Evolutionary conservation across 2,888 invertebrate genomes (phyloP).

Genomic region (Onthophagus sagittarius): DNA sequence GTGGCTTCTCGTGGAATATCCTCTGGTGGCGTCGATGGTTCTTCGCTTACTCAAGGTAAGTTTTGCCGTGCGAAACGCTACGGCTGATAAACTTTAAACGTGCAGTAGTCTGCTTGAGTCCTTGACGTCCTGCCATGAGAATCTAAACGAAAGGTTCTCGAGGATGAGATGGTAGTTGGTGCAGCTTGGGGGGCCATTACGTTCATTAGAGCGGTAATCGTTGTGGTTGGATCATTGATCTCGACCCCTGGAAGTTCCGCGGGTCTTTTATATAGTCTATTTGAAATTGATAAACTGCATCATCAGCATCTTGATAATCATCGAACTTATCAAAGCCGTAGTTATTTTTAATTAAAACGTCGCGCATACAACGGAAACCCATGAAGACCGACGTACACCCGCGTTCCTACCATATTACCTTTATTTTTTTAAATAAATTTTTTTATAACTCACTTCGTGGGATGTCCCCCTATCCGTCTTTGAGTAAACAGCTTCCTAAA

Average conservation of each 20-base stretch:
- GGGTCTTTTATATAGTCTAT: conserved; percentile 71
- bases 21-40: too few relatives aligned
- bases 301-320: conserved; percentile 96
- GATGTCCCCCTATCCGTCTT: conserved; percentile 53
- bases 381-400: conserved; percentile 81
- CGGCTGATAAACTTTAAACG: too few relatives aligned
- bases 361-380: conserved; percentile 73
- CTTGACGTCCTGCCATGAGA: conserved; percentile 99
- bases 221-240: conserved; percentile 49
- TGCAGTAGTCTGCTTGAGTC: too few relatives aligned
- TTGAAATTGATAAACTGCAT: conserved; percentile 97
- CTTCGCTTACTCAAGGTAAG: too few relatives aligned
- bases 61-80: too few relatives aligned
- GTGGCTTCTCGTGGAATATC: too few relatives aligned
- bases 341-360: conserved; percentile 77
- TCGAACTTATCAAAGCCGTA: conserved; percentile 94
- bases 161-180: conserved; percentile 97
- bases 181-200: conserved; percentile 96
- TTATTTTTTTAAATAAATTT: conserved; percentile 23
- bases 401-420: conserved; percentile 60
- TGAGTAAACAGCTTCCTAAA: conserved; percentile 68
- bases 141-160: conserved; percentile 96
- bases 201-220: conserved; percentile 53
- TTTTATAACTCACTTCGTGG: conserved; percentile 21
- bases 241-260: conserved; percentile 66